phyloP scores from a whole-genome alignment of 2,113 vertebrate genomes.

The Phylloscopus trochiloides region DNA sequence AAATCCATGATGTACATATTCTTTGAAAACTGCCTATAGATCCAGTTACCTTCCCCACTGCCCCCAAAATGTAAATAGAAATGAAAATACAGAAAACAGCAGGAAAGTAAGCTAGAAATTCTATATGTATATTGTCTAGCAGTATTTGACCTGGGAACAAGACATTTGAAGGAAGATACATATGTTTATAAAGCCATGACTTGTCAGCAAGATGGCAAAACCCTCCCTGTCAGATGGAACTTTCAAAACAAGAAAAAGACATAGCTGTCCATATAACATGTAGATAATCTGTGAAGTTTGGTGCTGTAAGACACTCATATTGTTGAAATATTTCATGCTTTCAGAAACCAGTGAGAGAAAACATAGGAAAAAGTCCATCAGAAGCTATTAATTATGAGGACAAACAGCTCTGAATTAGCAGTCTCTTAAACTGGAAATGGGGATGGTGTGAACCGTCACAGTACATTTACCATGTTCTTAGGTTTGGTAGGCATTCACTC shows the following conservation, averaged over 20 bases:
- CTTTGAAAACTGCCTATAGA: not conserved
- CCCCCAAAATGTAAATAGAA: not conserved
- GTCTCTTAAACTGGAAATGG: not conserved
- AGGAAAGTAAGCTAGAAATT: not conserved
- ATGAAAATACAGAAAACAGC: not conserved
- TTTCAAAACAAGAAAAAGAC: not conserved
- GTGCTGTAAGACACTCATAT: not conserved
- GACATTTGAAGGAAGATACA: not conserved
- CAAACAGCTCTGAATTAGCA: not conserved
- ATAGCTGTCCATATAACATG: not conserved
- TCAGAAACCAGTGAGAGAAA: not conserved
- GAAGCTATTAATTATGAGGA: not conserved
- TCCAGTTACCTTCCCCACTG: not conserved
- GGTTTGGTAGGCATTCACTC: not conserved
- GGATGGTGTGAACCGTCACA: rapidly evolving
- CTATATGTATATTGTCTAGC: rapidly evolving
- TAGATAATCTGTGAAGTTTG: not conserved
- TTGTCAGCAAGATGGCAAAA: not conserved
- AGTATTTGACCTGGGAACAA: not conserved
- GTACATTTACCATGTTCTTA: not conserved
- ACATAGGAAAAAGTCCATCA: not conserved
- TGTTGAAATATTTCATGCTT: not conserved
- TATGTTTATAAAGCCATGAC: not conserved
- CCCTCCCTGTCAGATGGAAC: not conserved
- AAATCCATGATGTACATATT: not conserved